phyloP scores from a whole-genome alignment of 2,113 vertebrate genomes.

The Atlantisia rogersi region DNA sequence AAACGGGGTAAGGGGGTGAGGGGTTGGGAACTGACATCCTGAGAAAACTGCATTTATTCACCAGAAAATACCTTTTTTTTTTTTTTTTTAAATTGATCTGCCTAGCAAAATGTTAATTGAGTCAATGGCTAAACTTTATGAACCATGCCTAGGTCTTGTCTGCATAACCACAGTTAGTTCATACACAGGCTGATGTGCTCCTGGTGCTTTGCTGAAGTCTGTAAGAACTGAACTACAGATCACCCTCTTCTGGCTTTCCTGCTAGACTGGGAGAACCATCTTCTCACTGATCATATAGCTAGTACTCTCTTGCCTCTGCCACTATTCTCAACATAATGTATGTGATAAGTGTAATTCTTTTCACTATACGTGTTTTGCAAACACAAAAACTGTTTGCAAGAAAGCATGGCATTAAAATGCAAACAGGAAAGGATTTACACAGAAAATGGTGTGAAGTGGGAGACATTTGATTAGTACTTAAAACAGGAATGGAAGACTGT shows the following conservation, averaged over 20 bases:
- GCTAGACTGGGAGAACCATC: neutral
- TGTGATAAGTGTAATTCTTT: neutral
- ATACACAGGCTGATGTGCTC: neutral
- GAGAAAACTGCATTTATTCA: neutral
- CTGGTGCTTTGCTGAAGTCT: neutral
- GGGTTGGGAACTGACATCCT: neutral
- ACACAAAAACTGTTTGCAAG: neutral
- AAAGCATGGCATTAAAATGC: neutral
- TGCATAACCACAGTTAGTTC: neutral
- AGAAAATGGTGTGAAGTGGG: neutral
- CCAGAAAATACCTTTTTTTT: neutral
- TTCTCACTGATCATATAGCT: neutral
- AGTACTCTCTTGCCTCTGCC: neutral
- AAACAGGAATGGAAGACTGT: neutral
- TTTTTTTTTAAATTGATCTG: neutral
- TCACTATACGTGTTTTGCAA: neutral
- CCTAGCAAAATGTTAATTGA: neutral
- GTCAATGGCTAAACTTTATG: neutral
- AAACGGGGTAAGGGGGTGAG: neutral
- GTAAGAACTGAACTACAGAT: neutral
- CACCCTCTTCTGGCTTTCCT: neutral
- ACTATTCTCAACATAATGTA: neutral
- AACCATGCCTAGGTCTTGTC: neutral
- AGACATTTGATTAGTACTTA: neutral
- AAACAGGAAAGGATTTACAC: neutral